Conservation (phyloP, 2,797 vertebrate genomes). For the Cossypha caffra region DNA sequence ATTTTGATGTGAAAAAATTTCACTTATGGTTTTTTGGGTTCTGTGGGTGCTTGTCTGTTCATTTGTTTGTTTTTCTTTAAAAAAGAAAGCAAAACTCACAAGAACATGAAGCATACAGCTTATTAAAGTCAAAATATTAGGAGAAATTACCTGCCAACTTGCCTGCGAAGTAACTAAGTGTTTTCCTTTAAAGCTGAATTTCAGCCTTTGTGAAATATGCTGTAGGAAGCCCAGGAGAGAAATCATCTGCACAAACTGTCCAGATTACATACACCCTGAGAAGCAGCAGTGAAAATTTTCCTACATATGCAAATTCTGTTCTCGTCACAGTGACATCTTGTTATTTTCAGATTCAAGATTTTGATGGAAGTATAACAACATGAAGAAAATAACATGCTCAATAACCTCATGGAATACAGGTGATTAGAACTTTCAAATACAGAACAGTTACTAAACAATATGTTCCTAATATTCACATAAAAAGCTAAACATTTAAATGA, state of each 20-base stretch:
- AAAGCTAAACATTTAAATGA: neutral
- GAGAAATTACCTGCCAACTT: neutral
- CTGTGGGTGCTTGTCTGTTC: neutral
- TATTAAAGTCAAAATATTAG: constrained; percentile 11
- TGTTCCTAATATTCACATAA: neutral
- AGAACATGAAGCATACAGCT: neutral
- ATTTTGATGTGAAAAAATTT: constrained; percentile 37
- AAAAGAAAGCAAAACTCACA: constrained; percentile 35
- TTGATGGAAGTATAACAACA: neutral
- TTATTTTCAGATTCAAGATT: neutral
- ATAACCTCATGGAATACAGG: neutral
- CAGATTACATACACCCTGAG: neutral
- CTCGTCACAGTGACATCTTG: neutral
- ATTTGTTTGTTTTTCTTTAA: neutral
- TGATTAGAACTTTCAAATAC: neutral
- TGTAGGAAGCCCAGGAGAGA: neutral
- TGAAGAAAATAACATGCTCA: neutral
- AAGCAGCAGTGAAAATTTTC: neutral
- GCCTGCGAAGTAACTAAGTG: neutral
- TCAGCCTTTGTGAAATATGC: neutral
- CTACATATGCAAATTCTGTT: neutral
- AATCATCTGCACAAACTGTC: neutral
- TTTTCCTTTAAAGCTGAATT: neutral
- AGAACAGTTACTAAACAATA: neutral
- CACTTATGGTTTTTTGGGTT: neutral